Evolutionary conservation across 2,888 invertebrate species (phyloP).

Genomic region (Apoda limacodes): DNA sequence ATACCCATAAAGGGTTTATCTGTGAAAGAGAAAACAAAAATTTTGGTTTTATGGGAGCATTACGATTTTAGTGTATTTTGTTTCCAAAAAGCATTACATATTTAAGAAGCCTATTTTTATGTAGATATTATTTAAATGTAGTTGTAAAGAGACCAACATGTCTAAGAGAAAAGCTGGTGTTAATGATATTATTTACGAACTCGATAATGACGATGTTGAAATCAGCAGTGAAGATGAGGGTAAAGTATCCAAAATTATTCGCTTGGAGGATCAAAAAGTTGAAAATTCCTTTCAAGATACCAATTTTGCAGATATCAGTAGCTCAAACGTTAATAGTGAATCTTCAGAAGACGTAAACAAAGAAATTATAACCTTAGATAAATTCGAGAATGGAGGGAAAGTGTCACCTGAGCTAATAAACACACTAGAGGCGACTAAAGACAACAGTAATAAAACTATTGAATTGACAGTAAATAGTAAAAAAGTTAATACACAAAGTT

Average conservation of each 20-base stretch:
- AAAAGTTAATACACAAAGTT: slow-evolving; percentile 26
- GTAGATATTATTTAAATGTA: too few species aligned
- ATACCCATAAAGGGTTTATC: too few species aligned
- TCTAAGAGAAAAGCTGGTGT: slow-evolving; percentile 55
- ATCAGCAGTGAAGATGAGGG: slow-evolving; percentile 56
- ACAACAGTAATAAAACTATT: slow-evolving; percentile 20
- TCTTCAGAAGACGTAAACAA: slow-evolving; percentile 23
- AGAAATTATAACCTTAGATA: slow-evolving; percentile 20
- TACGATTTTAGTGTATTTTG: background rate
- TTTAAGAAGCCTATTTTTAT: too few species aligned
- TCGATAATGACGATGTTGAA: slow-evolving; percentile 59
- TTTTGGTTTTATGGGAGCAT: too few species aligned
- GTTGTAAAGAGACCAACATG: too few species aligned
- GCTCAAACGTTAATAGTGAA: slow-evolving; percentile 28
- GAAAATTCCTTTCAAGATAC: slow-evolving; percentile 22
- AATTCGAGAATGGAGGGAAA: slow-evolving; percentile 55
- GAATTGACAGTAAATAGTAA: slow-evolving; percentile 20
- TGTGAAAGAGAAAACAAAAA: too few species aligned
- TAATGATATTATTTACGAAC: slow-evolving; percentile 62
- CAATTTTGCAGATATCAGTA: slow-evolving; percentile 25
- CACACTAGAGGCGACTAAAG: slow-evolving; percentile 7
- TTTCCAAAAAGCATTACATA: too few species aligned
- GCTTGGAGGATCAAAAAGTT: slow-evolving; percentile 25
- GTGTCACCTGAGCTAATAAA: slow-evolving; percentile 22
- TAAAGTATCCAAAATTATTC: slow-evolving; percentile 44